Base-by-base conservation (phyloP, 1,140 invertebrate species). In the Phocides pigmalion region DNA sequence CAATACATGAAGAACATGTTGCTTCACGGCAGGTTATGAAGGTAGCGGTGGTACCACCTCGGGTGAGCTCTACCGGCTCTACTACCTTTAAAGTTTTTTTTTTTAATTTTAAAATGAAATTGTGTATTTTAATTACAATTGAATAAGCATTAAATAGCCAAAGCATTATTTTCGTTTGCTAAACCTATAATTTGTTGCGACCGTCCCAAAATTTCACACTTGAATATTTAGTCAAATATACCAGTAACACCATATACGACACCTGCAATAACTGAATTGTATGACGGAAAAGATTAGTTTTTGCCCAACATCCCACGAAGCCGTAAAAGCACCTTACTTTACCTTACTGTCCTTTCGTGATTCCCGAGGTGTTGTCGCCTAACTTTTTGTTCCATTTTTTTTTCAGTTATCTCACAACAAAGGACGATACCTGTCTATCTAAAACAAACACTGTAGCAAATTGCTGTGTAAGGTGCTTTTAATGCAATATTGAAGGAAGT, bases 391-490 rank as follows among this genome's bases (percentile, higher is more conserved):
- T 37, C 3, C 39, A 9, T 59, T 47, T 59, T 77, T 64, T 71
- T 76, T 62, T 68, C 63, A 49, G 62, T 76, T 72, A 77, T 80
- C 74, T 74, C 69, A 61, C 68, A 62, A 81, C 76, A 84, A 85
- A 79, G 70, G 78, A 70, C 25, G 37, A 64, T 90, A 88, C 87
- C 85, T 87, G 87, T 83, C 68, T 51, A 20, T 75, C 64, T 78
- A 76, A 84, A 77, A 89, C 83, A 90, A 86, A 79, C 79, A 77
- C 74, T 62, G 56, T 70, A 81, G 64, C 74, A 79, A 86, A 87
- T 90, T 88, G 79, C 70, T 61, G 70, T 50, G 75, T 80, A 79
- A 81, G 84, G 83, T 82, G 80, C 61, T 77, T 80, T 82, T 64
- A 76, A 77, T 76, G 68, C 58, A 65, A 84, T 66, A 67, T 74